Evolutionary conservation across 2,797 vertebrate genomes (phyloP).

Genomic region (Lepidocolaptes lacrymiger): DNA sequence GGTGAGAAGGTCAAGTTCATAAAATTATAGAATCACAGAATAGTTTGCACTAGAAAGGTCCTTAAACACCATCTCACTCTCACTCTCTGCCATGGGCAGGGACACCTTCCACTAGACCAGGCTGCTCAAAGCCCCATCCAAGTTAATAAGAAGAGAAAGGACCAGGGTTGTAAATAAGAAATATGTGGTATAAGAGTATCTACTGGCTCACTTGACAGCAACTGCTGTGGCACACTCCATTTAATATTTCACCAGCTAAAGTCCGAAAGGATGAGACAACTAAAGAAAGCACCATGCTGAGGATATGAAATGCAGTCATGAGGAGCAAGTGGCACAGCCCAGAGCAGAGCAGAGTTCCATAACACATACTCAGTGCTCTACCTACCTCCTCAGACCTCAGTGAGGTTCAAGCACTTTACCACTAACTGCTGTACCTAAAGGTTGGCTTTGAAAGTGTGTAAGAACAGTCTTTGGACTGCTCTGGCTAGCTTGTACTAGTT

Average conservation of each 20-base stretch:
- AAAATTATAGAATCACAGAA: neutral
- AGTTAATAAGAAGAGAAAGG: neutral
- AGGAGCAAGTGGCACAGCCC: neutral
- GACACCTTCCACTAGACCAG: neutral
- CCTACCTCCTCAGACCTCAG: neutral
- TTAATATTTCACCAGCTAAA: neutral
- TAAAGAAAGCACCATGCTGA: rapidly evolving
- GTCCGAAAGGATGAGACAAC: neutral
- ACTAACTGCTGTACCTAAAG: neutral
- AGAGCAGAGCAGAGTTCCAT: neutral
- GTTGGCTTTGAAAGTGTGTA: neutral
- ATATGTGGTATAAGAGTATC: neutral
- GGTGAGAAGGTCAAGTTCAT: neutral
- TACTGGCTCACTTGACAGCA: neutral
- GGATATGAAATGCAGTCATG: neutral
- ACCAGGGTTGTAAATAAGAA: neutral
- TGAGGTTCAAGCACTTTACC: neutral
- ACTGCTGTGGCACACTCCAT: neutral
- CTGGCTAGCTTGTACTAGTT: neutral
- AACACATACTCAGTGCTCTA: neutral
- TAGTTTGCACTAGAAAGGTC: neutral
- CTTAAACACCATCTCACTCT: neutral
- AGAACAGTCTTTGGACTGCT: neutral
- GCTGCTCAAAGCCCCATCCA: neutral
- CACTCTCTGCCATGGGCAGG: neutral